Evolutionary conservation across 2,888 invertebrate genomes (phyloP).

Genomic region (Marasmarcha lunaedactyla): DNA sequence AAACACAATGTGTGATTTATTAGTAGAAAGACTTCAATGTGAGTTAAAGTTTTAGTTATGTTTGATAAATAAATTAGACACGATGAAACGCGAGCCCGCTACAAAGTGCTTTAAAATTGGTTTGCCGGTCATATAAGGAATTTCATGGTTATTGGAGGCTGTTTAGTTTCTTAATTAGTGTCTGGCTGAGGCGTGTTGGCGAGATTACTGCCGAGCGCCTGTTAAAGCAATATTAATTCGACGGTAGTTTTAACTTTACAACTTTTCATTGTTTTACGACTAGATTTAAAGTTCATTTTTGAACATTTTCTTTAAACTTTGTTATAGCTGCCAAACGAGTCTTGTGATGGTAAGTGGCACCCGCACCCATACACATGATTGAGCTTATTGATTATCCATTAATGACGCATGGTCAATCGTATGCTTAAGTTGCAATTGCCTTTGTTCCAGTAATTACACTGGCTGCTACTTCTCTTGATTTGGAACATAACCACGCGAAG

Average conservation of each 20-base stretch:
- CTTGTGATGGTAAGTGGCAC: too few relatives aligned
- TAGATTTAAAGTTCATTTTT: too few relatives aligned
- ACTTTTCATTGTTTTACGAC: slow-evolving; percentile 42
- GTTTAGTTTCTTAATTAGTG: slow-evolving; percentile 61
- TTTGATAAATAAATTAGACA: slow-evolving; percentile 52
- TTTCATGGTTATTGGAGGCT: slow-evolving; percentile 58
- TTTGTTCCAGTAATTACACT: too few relatives aligned
- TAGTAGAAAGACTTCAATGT: slow-evolving; percentile 25
- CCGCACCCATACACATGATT: too few relatives aligned
- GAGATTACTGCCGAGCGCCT: slow-evolving; percentile 36
- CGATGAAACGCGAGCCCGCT: slow-evolving; percentile 25
- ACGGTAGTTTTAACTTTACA: slow-evolving; percentile 28
- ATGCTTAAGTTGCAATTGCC: too few relatives aligned
- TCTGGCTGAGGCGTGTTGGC: slow-evolving; percentile 28
- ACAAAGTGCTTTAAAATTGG: slow-evolving; percentile 53
- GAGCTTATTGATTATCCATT: too few relatives aligned
- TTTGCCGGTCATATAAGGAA: slow-evolving; percentile 58
- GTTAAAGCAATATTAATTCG: slow-evolving; percentile 15
- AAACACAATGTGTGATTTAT: slow-evolving; percentile 22
- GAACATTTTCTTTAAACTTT: too few relatives aligned
- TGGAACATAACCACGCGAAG: too few relatives aligned
- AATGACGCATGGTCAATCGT: too few relatives aligned
- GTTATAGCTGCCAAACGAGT: too few relatives aligned
- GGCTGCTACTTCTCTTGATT: too few relatives aligned
- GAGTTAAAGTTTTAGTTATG: slow-evolving; percentile 31